Evolutionary conservation across 2,888 invertebrate species (phyloP), one percentile per base, ranked within the genome.

Genomic region (Ophion ventricosus): DNA sequence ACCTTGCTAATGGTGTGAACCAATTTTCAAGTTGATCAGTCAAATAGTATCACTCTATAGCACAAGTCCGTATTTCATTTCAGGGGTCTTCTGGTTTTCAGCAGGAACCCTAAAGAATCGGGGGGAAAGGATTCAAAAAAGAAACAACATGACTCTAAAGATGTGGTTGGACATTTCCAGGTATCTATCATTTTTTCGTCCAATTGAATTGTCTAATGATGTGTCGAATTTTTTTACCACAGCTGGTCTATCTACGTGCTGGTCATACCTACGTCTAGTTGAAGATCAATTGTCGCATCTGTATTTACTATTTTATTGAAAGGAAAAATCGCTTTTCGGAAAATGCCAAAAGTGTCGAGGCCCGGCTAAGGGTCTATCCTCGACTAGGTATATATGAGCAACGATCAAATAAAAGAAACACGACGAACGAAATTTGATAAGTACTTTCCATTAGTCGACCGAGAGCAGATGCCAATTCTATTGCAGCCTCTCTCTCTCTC

Each of bases 381-480:
- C 56, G 72, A 49, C 49, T 17, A n/a, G n/a, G 23, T 56, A 26
- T 25, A 10, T 17, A 29, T 35, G 20, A 35, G 40, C 7, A 66
- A 23, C 26, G 54, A 57, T 79, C 79, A 59, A 70, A 75, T 79
- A 79, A 79, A 77, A 74, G 26, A 43, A 67, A 54, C 54, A n/a
- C 66, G 29, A 25, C 54, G 23, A 29, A 74, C 67, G 25, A 61
- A 80, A 81, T 69, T 49, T 63, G 74, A 84, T 84, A 81, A 81
- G 74, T 75, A 84, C 78, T 84, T 84, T 78, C 75, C 78, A 81
- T 84, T 81, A 74, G 63, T 75, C 57, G 25, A 14, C 17, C 29
- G 80, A 80, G 26, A 61, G 20, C 26, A 69, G 4, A 7, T 1
- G 79, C 10, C 14, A 40, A 40, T 64, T 78, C 35, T 72, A 35